Evolutionary conservation across 2,888 invertebrate genomes (phyloP), one percentile per base, ranked within the genome.

Genomic region (Smittia sp.): DNA sequence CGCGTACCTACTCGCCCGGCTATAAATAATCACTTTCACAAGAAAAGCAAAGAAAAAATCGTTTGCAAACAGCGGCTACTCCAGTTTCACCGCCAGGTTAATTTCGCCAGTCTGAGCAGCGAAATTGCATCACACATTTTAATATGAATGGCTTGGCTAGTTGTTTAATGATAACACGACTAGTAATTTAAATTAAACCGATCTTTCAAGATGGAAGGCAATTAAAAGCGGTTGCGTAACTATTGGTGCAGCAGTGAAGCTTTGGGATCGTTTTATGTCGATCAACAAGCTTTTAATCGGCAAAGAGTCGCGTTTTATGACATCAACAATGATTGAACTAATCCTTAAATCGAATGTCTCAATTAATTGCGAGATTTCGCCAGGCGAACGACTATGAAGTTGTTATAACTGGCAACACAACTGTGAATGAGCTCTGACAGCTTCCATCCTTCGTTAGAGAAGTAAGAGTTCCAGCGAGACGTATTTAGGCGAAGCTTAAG

Each of bases 101-200:
- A 39, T 72, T 72, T 32, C 70, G 18, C 41, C 69, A n/a, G 7
- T 11, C 24, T 69, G 27, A 52, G n/a, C 9, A 46, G 62, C 52
- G 62, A 58, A 72, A 72, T 58, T 72, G 69, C 69, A 69, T 69
- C 69, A 69, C 52, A 25, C 46, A 68, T 65, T 65, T 65, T 65
- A 22, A 65, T 65, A 65, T 27, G 20, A 65, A 25, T 65, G 11
- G 24, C 24, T 22, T 65, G 46, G 24, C 24, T 22, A 9, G 24
- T 62, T 62, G 62, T 24, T 24, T 27, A 25, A 65, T 65, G 65
- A 65, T 65, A 66, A 66, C 66, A 65, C 24, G 39, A 20, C 66
- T 66, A 27, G 66, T 38, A 66, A 39, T 66, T 32, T 39, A 66
- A 66, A 66, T 66, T 32, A 38, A 66, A 66, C 27, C 38, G 66